Evolutionary conservation across 2,113 vertebrate genomes (phyloP).

Genomic region (Megaceryle torquata): DNA sequence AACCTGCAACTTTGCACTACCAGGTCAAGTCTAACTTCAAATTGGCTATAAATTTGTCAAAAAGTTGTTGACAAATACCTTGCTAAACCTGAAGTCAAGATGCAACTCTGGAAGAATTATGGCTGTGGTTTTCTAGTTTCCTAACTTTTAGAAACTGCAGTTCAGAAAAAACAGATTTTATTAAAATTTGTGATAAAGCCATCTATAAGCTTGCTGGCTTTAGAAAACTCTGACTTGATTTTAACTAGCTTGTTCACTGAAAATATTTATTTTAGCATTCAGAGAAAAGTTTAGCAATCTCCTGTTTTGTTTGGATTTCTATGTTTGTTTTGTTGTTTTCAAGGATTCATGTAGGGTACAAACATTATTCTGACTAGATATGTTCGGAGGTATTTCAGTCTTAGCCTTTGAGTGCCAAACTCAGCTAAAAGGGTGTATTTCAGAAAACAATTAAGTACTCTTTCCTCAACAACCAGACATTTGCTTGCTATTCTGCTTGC

Average conservation of each 20-base stretch:
- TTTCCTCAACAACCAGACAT: background rate
- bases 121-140: background rate
- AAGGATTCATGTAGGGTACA: background rate
- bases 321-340: background rate
- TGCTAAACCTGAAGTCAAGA: background rate
- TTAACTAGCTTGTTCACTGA: background rate
- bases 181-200: background rate
- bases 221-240: background rate
- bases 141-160: background rate
- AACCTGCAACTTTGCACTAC: background rate
- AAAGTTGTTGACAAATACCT: background rate
- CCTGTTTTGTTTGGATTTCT: background rate
- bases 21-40: background rate
- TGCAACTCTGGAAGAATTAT: background rate
- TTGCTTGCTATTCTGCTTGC: background rate
- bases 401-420: background rate
- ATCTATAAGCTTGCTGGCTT: background rate
- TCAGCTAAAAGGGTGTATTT: background rate
- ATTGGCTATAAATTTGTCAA: background rate
- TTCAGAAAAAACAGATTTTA: background rate
- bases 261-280: background rate
- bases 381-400: background rate
- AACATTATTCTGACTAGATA: background rate
- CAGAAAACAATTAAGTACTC: background rate
- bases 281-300: background rate